Percentiles rank a stretch among this genome's conserved stretches.
phyloP scores from a whole-genome alignment of 1,140 invertebrate genomes.

The Drosophila sp. region DNA sequence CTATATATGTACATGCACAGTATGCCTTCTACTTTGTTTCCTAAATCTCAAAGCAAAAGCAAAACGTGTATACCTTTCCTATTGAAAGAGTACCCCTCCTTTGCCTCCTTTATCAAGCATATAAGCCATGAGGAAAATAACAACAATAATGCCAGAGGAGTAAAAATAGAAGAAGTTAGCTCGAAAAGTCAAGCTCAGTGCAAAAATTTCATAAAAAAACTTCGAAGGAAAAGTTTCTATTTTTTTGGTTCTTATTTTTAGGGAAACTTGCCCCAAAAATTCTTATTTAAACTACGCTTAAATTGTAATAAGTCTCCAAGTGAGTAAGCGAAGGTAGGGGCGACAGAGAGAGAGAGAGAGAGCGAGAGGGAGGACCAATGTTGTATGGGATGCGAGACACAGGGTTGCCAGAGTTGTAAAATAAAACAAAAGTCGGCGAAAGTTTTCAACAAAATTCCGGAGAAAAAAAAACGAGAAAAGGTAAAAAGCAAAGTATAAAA shows the following conservation, averaged over 20 bases:
- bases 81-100: not conserved
- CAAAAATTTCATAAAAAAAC: constrained; percentile 78
- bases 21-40: not conserved
- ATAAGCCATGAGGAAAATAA: constrained; percentile 13
- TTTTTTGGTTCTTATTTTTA: constrained; percentile 10
- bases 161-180: constrained; percentile 32
- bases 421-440: constrained; percentile 67
- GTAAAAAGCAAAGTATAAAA: constrained; percentile 22
- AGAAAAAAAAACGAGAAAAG: constrained; percentile 30
- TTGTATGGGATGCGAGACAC: not conserved
- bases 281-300: constrained; percentile 78
- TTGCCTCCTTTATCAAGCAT: not conserved
- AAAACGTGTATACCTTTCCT: not conserved
- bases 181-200: constrained; percentile 54
- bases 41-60: constrained; percentile 22
- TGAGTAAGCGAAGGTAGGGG: constrained; percentile 8
- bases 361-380: not conserved
- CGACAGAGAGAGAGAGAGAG: constrained; percentile 14
- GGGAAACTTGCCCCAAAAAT: constrained; percentile 66
- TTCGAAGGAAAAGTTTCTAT: constrained; percentile 60
- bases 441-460: constrained; percentile 30
- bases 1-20: not conserved
- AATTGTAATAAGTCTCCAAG: constrained; percentile 67
- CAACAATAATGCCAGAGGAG: constrained; percentile 25
- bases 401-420: constrained; percentile 48